A percentile compares a stretch with the other conserved stretches of the same genome.
Evolutionary conservation across 2,113 vertebrate genomes (phyloP).

Genomic region (Anguilla rostrata): DNA sequence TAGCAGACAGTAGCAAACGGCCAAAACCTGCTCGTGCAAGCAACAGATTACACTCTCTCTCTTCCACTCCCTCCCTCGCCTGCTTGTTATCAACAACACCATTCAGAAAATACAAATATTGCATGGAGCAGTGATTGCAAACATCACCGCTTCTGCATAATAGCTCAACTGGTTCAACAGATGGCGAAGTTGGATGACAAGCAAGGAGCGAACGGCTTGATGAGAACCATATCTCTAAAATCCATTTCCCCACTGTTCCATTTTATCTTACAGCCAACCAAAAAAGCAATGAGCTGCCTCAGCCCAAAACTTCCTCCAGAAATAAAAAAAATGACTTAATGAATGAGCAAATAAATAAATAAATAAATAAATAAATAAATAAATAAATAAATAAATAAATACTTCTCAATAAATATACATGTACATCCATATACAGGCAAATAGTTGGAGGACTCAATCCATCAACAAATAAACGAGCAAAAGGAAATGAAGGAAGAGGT

Average conservation of each 20-base stretch:
- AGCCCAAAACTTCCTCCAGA: background rate
- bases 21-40: background rate
- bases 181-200: background rate
- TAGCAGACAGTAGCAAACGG: background rate
- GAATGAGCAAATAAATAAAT: background rate
- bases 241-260: constrained; percentile 30
- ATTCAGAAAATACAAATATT: background rate
- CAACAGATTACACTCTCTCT: background rate
- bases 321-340: constrained; percentile 11
- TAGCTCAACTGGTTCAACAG: constrained; percentile 10
- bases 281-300: background rate
- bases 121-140: constrained; percentile 13
- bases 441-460: background rate
- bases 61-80: background rate
- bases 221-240: constrained; percentile 8
- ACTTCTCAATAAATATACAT: constrained; percentile 19
- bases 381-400: constrained; percentile 30
- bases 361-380: constrained; percentile 10
- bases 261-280: constrained; percentile 10
- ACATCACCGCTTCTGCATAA: constrained; percentile 14
- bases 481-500: background rate
- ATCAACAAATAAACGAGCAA: constrained; percentile 3
- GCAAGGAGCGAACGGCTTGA: constrained; percentile 16
- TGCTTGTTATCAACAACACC: background rate
- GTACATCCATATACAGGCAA: constrained; percentile 1